These are phyloP conservation scores for Platycheirus rosarum DNA, from an alignment of 2,888 invertebrate species.

Conservation along the genomic window DNA sequence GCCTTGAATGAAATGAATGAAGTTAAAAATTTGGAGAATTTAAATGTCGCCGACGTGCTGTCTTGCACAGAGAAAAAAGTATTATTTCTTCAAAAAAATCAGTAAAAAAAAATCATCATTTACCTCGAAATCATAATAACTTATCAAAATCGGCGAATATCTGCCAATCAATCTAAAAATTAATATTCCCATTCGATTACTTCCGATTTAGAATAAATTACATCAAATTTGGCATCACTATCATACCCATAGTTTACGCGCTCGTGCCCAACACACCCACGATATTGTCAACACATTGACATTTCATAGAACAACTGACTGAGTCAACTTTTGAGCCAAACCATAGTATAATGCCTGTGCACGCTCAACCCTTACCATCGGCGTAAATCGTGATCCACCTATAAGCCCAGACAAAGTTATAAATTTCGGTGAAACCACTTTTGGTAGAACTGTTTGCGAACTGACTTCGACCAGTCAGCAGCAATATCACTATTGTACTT, in stretches of 20 bases:
- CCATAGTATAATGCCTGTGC: constrained; percentile 1
- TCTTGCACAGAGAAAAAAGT: too few relatives aligned
- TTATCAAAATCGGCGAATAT: neutral
- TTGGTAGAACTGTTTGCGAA: constrained; percentile 79
- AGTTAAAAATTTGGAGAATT: too few relatives aligned
- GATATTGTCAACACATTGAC: constrained; percentile 1
- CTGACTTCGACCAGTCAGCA: constrained; percentile 77
- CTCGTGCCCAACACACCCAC: constrained; percentile 38
- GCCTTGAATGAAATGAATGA: too few relatives aligned
- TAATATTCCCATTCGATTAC: constrained; percentile 14
- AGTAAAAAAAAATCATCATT: neutral
- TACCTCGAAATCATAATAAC: neutral
- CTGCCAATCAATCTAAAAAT: constrained; percentile 2
- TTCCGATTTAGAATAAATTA: constrained; percentile 59
- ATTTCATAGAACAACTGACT: neutral
- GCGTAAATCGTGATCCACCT: constrained; percentile 4
- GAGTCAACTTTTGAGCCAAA: too few relatives aligned
- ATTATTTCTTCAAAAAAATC: too few relatives aligned
- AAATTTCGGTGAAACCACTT: constrained; percentile 80
- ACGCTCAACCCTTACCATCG: constrained; percentile 45
- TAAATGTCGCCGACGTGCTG: too few relatives aligned
- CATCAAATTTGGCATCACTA: constrained; percentile 21
- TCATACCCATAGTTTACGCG: constrained; percentile 15
- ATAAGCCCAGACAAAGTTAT: constrained; percentile 72
- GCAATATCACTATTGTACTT: constrained; percentile 25